Percentiles rank a stretch among this genome's conserved stretches.
Conservation (phyloP, 2,888 invertebrate species). For the Cephus rjabovi region DNA sequence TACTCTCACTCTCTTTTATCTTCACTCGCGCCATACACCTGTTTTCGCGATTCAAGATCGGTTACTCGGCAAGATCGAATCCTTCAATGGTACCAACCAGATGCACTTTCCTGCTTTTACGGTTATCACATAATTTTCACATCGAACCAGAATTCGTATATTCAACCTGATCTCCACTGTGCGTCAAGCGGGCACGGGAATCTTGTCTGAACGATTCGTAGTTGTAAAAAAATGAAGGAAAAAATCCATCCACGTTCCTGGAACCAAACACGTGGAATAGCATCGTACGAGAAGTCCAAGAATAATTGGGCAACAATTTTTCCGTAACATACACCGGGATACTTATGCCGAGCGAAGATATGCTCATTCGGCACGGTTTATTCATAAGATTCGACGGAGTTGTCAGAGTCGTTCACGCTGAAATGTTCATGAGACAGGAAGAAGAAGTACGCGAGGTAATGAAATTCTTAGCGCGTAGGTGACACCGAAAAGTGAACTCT, state of each 20-base stretch:
- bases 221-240: background rate
- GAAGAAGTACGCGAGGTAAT: background rate
- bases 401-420: background rate
- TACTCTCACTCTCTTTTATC: background rate
- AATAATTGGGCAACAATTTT: background rate
- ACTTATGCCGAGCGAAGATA: background rate
- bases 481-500: slow-evolving; percentile 53
- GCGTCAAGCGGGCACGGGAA: background rate
- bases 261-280: background rate
- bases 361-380: background rate
- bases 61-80: background rate
- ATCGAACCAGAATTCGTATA: background rate
- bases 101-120: background rate
- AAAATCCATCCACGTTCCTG: background rate
- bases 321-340: background rate
- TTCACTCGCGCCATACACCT: background rate
- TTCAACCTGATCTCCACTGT: background rate
- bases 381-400: background rate
- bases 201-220: background rate
- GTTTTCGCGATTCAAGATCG: background rate
- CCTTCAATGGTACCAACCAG: background rate
- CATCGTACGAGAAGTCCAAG: background rate
- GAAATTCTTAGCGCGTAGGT: slow-evolving; percentile 18
- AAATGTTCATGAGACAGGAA: background rate
- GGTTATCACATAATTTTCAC: background rate